These are phyloP conservation scores for Rhingia rostrata DNA, from an alignment of 2,888 invertebrate species.

Conservation along the genomic window DNA sequence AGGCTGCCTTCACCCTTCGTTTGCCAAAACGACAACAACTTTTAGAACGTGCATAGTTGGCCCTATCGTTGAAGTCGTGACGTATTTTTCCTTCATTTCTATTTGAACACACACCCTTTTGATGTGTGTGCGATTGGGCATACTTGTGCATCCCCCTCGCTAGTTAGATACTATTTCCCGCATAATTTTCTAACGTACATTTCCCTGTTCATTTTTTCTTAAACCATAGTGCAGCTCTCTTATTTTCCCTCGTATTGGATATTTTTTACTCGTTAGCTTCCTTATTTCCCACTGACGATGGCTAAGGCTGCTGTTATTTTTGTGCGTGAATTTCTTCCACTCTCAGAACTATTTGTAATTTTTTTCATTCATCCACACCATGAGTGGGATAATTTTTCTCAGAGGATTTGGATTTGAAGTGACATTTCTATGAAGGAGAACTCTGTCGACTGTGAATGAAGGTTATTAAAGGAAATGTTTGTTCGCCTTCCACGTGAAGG, in stretches of 20 bases:
- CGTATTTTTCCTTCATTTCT: neutral
- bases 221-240: slow-evolving; percentile 39
- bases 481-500: slow-evolving; percentile 31
- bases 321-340: slow-evolving; percentile 68
- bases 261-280: slow-evolving; percentile 1
- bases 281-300: slow-evolving; percentile 59
- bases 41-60: slow-evolving; percentile 33
- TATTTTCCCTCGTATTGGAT: slow-evolving; percentile 38
- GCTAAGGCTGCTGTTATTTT: slow-evolving; percentile 51
- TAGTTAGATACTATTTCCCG: slow-evolving; percentile 15
- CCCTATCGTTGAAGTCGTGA: slow-evolving; percentile 15
- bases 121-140: slow-evolving; percentile 39
- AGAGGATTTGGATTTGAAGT: slow-evolving; percentile 73
- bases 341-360: slow-evolving; percentile 70
- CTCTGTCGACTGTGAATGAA: slow-evolving; percentile 63
- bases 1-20: slow-evolving; percentile 51
- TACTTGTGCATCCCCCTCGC: slow-evolving; percentile 26
- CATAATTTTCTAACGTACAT: slow-evolving; percentile 48
- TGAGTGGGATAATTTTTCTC: slow-evolving; percentile 74
- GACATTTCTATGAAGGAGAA: slow-evolving; percentile 72
- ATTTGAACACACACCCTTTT: slow-evolving; percentile 47
- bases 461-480: slow-evolving; percentile 64
- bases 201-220: slow-evolving; percentile 18
- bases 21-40: slow-evolving; percentile 46
- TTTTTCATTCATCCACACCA: slow-evolving; percentile 66